phyloP scores from a whole-genome alignment of 1,140 invertebrate species.

The Brachionus rubens region DNA sequence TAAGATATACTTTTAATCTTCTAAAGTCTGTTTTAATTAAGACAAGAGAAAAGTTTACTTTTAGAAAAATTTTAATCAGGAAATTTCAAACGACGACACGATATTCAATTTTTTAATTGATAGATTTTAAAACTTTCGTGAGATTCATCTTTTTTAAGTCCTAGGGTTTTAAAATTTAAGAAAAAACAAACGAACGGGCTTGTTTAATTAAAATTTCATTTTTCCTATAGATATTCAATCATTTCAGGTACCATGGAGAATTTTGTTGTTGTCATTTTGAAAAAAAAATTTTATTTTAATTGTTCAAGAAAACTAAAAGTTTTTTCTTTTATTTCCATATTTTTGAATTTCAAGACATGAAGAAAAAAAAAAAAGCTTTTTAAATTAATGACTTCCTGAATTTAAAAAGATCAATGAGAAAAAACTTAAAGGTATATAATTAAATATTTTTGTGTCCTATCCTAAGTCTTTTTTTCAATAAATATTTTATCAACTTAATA shows the following conservation, averaged over 20 bases:
- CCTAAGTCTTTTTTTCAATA: constrained; percentile 7
- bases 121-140: constrained; percentile 39
- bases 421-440: constrained; percentile 40
- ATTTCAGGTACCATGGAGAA: constrained; percentile 37
- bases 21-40: constrained; percentile 43
- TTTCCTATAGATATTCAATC: background rate
- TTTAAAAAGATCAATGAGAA: constrained; percentile 4
- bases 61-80: constrained; percentile 16
- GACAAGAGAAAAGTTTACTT: constrained; percentile 4
- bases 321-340: constrained; percentile 4
- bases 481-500: constrained; percentile 19
- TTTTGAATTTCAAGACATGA: constrained; percentile 33
- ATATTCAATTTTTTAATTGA: constrained; percentile 32
- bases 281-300: constrained; percentile 37
- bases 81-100: constrained; percentile 2
- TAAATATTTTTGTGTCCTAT: constrained; percentile 20
- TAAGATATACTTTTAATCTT: constrained; percentile 39
- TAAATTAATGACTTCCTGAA: constrained; percentile 43
- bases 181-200: background rate
- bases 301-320: background rate
- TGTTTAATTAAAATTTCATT: background rate
- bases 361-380: constrained; percentile 25
- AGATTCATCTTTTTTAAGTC: background rate
- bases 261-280: constrained; percentile 39
- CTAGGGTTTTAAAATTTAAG: background rate